A percentile compares a stretch with the other conserved stretches of the same genome.
Evolutionary conservation across 2,888 invertebrate species (phyloP).

Genomic region (Anthoptus insignis): DNA sequence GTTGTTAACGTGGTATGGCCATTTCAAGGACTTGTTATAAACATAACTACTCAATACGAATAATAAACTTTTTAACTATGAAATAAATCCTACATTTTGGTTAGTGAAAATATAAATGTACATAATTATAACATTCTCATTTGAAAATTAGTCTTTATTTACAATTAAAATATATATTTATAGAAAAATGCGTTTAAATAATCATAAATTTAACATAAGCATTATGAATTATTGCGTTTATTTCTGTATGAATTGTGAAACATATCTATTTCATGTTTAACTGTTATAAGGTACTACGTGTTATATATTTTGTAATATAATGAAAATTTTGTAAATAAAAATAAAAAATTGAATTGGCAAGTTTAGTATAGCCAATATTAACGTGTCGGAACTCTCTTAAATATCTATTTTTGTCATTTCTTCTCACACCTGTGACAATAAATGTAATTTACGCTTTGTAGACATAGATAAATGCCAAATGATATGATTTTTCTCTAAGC

Average conservation of each 20-base stretch:
- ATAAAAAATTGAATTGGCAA: conserved; percentile 54
- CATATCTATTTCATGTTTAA: conserved; percentile 82
- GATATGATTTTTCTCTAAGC: conserved; percentile 50
- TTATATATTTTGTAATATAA: conserved; percentile 63
- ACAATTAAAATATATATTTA: background rate
- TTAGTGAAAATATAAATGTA: conserved; percentile 32
- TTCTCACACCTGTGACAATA: conserved; percentile 85
- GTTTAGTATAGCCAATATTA: conserved; percentile 50
- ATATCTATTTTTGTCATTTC: conserved; percentile 65
- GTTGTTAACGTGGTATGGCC: too few species aligned
- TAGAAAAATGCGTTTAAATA: background rate
- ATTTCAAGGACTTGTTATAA: too few species aligned
- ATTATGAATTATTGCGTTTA: conserved; percentile 18
- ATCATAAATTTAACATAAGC: background rate
- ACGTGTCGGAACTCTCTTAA: conserved; percentile 49
- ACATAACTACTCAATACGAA: background rate
- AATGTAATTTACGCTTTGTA: conserved; percentile 83
- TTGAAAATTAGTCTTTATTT: background rate
- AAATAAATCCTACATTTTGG: conserved; percentile 18
- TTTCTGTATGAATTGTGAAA: conserved; percentile 66
- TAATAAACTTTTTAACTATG: background rate
- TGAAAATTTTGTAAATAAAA: conserved; percentile 65
- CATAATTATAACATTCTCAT: conserved; percentile 3
- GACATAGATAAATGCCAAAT: conserved; percentile 77
- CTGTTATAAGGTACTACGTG: conserved; percentile 69